Evolutionary conservation across 2,888 invertebrate genomes (phyloP).

Genomic region (Cyrtodaria siliqua): DNA sequence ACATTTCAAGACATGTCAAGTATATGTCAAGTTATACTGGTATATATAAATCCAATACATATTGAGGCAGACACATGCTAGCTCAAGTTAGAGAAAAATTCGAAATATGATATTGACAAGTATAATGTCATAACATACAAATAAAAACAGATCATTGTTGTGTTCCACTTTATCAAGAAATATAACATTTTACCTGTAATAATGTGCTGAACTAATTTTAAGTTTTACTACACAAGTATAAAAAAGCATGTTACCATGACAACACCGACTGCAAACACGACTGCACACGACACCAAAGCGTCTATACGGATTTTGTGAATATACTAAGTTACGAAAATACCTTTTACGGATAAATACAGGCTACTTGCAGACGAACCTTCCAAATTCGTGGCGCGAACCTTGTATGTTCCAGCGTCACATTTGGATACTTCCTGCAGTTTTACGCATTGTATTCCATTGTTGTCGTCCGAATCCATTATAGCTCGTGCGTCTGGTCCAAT

Average conservation of each 20-base stretch:
- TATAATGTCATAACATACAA: too few species aligned
- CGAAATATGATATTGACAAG: too few species aligned
- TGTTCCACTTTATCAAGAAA: too few species aligned
- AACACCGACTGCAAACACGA: slow-evolving; percentile 12
- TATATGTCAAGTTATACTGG: too few species aligned
- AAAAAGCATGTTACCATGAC: slow-evolving; percentile 2
- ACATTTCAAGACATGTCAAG: too few species aligned
- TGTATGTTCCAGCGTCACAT: slow-evolving; percentile 79
- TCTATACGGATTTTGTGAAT: not conserved
- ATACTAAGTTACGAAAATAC: slow-evolving; percentile 51
- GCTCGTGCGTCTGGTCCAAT: slow-evolving; percentile 67
- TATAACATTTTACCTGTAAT: too few species aligned
- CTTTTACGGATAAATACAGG: slow-evolving; percentile 78
- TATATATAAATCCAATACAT: too few species aligned
- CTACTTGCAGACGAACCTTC: slow-evolving; percentile 78
- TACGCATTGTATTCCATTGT: slow-evolving; percentile 67
- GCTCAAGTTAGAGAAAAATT: too few species aligned
- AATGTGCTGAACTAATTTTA: too few species aligned
- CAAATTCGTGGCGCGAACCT: slow-evolving; percentile 75
- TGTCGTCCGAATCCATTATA: slow-evolving; percentile 61
- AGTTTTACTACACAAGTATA: too few species aligned
- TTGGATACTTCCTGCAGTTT: slow-evolving; percentile 72
- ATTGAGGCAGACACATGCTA: too few species aligned
- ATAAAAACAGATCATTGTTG: too few species aligned
- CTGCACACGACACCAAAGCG: not conserved